Base-by-base conservation (phyloP, 2,888 invertebrate genomes). In the Heliconius ismenius region DNA sequence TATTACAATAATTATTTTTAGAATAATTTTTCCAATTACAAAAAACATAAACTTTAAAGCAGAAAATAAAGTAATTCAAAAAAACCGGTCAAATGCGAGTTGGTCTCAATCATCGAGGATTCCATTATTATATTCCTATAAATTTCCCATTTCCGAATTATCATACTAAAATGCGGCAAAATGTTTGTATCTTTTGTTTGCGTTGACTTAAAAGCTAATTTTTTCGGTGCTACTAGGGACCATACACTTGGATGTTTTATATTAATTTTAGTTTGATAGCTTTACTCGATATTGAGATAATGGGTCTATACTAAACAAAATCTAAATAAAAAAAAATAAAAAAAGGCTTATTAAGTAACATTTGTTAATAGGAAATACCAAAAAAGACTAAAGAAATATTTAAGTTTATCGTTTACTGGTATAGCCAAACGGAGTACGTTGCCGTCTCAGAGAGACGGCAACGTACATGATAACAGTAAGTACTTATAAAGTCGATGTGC, bases 361-460 rank as follows among this genome's bases (percentile, higher is more conserved):
- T 15, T 49, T 49, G 18, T 49, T 18, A 49, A 49, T 18, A 18
- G 18, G 49, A 15, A 49, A 49, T 49, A 15, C 18, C 4, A 49
- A 15, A 49, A 49, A 49, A 49, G 0, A 49, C 18, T n/a, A n/a
- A 43, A 49, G 11, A 32, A 28, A 54, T n/a, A 26, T 28, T 24
- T 4, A 63, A 21, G 2, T 43, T 26, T 43, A 15, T 3, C 24
- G 9, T 0, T 32, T 64, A 54, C 15, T n/a, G n/a, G n/a, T n/a
- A n/a, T n/a, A n/a, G n/a, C n/a, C n/a, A n/a, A n/a, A n/a, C n/a
- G n/a, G n/a, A n/a, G n/a, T n/a, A n/a, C n/a, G n/a, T n/a, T n/a
- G n/a, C n/a, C n/a, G n/a, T n/a, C n/a, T n/a, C 62, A 78, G 78
- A 78, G 79, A 82, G 80, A 79, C 80, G 80, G 70, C 79, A 80